phyloP scores from a whole-genome alignment of 2,113 vertebrate genomes.

The Cheilinus undulatus region DNA sequence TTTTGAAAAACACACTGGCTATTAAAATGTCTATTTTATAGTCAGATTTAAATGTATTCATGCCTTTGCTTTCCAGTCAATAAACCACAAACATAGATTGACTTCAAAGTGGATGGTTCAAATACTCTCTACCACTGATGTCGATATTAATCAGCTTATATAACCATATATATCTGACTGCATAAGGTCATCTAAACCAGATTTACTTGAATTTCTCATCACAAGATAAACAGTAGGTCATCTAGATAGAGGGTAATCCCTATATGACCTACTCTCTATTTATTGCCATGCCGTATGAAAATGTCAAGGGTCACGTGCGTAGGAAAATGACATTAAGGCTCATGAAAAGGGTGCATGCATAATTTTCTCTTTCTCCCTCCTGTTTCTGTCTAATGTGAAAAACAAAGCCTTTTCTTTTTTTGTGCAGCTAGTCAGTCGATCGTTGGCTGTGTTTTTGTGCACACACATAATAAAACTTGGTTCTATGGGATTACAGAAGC shows the following conservation, averaged over 20 bases:
- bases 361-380: background rate
- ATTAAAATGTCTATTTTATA: conserved; percentile 5
- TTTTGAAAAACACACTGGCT: conserved; percentile 4
- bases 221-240: background rate
- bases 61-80: background rate
- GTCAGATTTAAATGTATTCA: conserved; percentile 1
- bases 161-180: background rate
- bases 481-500: conserved; percentile 21
- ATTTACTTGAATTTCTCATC: background rate
- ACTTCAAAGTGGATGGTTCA: background rate
- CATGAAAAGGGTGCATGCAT: background rate
- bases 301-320: background rate
- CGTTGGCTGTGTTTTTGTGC: background rate
- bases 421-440: background rate
- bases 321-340: background rate
- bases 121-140: background rate
- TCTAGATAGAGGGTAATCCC: background rate
- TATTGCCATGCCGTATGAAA: background rate
- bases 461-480: background rate
- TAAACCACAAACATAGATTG: conserved; percentile 23
- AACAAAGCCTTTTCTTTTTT: background rate
- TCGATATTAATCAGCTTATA: conserved; percentile 14
- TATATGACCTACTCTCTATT: conserved; percentile 3
- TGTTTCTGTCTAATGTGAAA: background rate
- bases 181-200: background rate